These are phyloP conservation scores for Heliconius hermathena DNA, from an alignment of 1,140 invertebrate species.

Conservation along the genomic window DNA sequence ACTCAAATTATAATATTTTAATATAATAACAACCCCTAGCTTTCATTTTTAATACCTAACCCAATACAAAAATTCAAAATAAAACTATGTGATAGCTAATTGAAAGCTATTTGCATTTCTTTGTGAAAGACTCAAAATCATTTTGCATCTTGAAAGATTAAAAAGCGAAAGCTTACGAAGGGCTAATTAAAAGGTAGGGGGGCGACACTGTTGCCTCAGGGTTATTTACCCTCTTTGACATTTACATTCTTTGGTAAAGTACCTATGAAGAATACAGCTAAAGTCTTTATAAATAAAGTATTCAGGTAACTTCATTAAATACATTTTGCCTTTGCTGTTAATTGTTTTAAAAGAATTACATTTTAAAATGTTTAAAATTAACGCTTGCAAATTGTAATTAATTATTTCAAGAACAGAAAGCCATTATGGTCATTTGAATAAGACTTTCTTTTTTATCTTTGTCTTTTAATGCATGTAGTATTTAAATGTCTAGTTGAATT, in stretches of 20 bases:
- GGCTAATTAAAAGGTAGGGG: slow-evolving; percentile 59
- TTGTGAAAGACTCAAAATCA: slow-evolving; percentile 15
- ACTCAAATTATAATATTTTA: no score
- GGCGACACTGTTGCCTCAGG: slow-evolving; percentile 32
- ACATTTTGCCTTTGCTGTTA: background rate
- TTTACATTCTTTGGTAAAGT: slow-evolving; percentile 30
- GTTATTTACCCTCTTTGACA: slow-evolving; percentile 31
- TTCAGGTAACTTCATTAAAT: slow-evolving; percentile 19
- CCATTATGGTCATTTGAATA: slow-evolving; percentile 7
- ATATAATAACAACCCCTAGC: no score
- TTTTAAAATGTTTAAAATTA: slow-evolving; percentile 11
- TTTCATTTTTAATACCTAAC: no score
- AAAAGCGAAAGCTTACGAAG: slow-evolving; percentile 31
- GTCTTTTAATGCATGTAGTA: background rate
- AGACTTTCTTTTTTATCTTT: background rate
- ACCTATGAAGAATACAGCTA: slow-evolving; percentile 9
- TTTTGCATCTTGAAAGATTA: slow-evolving; percentile 33
- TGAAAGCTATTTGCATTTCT: background rate
- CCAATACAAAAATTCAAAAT: no score
- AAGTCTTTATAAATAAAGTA: slow-evolving; percentile 29
- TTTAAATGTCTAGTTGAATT: background rate
- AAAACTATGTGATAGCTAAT: background rate
- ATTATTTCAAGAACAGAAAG: slow-evolving; percentile 3
- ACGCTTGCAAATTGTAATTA: slow-evolving; percentile 1
- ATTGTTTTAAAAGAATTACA: slow-evolving; percentile 1